phyloP scores from a whole-genome alignment of 2,797 vertebrate genomes.

The Anguilla megastoma region DNA sequence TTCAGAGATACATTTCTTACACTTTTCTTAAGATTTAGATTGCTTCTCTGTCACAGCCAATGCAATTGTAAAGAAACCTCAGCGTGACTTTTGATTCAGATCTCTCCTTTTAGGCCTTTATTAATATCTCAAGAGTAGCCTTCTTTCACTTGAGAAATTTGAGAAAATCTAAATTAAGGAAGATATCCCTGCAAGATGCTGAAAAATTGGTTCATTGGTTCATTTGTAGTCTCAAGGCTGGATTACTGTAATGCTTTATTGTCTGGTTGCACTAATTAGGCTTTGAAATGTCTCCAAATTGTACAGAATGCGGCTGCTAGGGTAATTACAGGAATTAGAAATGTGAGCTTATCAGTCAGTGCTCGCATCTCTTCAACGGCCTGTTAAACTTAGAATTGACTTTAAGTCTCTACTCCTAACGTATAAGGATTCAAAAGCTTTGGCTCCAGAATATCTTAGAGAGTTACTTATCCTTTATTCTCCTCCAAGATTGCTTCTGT shows the following conservation, averaged over 20 bases:
- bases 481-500: neutral
- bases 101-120: neutral
- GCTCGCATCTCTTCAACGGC: too few species aligned
- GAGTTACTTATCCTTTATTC: neutral
- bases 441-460: neutral
- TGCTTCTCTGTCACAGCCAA: neutral
- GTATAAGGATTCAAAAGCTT: too few species aligned
- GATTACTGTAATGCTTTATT: neutral
- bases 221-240: neutral
- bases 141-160: neutral
- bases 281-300: neutral
- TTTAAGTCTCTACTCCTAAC: too few species aligned
- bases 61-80: neutral
- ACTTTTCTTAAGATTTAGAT: neutral
- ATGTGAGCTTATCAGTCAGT: neutral
- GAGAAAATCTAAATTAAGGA: neutral
- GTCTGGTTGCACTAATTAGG: neutral
- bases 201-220: neutral
- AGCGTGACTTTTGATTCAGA: neutral
- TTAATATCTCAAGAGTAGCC: neutral
- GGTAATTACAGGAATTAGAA: neutral
- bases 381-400: too few species aligned
- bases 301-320: neutral
- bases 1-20: neutral
- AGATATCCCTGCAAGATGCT: neutral